Evolutionary conservation across 2,113 vertebrate genomes (phyloP).

Genomic region (Patagioenas fasciata): DNA sequence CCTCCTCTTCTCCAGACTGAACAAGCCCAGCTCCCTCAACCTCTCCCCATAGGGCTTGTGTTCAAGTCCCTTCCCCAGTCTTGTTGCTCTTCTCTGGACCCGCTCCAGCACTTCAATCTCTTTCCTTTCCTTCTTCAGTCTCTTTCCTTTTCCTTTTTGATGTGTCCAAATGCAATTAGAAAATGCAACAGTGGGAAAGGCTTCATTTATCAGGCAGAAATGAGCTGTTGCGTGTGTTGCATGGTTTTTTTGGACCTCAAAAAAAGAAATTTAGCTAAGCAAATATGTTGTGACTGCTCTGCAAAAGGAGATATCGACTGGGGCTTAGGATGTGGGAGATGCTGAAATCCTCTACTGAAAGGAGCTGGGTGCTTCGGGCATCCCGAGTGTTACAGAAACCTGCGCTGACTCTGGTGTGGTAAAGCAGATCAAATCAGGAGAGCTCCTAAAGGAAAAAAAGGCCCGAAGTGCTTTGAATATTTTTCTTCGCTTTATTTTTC

Average conservation of each 20-base stretch:
- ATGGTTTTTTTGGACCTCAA: background rate
- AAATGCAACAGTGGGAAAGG: background rate
- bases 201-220: slow-evolving; percentile 12
- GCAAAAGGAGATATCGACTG: background rate
- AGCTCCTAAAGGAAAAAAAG: background rate
- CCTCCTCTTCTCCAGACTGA: too few relatives aligned
- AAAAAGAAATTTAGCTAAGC: background rate
- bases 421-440: fast-evolving
- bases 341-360: background rate
- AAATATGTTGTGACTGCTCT: background rate
- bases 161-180: slow-evolving; percentile 1
- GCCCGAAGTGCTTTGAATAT: background rate
- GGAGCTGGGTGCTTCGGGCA: background rate
- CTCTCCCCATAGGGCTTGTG: too few relatives aligned
- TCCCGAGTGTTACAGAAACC: fast-evolving
- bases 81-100: too few relatives aligned
- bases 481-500: too few relatives aligned
- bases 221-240: background rate
- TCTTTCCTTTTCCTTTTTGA: background rate
- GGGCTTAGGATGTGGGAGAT: fast-evolving
- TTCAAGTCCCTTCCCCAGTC: too few relatives aligned
- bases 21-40: too few relatives aligned
- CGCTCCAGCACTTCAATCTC: too few relatives aligned
- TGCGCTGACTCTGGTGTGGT: background rate
- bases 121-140: too few relatives aligned